Conservation (phyloP, 23 tunicate species). For the Halocynthia aurantium region DNA sequence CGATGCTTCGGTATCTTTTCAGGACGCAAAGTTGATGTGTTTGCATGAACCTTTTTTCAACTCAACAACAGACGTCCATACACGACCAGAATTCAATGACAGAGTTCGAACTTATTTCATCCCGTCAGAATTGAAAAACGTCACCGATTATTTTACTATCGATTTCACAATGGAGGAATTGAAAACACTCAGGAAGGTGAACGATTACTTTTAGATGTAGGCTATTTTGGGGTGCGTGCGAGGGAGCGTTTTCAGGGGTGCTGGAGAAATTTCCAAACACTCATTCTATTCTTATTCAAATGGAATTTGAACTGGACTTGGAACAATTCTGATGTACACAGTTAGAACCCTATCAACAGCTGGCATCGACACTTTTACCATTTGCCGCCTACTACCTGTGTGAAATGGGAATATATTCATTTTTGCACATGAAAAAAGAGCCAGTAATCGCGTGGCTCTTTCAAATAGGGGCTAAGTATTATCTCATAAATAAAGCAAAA, state of each 20-base stretch:
- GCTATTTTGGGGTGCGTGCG: neutral
- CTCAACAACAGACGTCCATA: constrained; percentile 34
- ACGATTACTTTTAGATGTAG: neutral
- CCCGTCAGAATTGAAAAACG: constrained; percentile 9
- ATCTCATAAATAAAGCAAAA: no score
- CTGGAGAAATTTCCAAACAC: neutral
- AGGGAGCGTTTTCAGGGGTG: neutral
- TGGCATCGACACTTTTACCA: no score
- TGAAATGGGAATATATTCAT: no score
- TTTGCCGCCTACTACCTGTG: no score
- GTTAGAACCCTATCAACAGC: no score
- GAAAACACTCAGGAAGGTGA: constrained; percentile 50
- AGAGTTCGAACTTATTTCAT: constrained; percentile 24
- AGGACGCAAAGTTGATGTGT: constrained; percentile 48
- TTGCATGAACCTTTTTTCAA: constrained; percentile 43
- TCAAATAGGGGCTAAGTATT: no score
- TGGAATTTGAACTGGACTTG: no score
- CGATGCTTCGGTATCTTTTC: neutral
- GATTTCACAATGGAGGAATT: constrained; percentile 73
- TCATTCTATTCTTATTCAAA: no score
- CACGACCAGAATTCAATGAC: constrained; percentile 32
- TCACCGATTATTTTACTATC: constrained; percentile 43
- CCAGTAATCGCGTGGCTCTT: no score
- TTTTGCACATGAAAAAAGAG: no score
- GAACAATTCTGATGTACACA: no score